phyloP scores from a whole-genome alignment of 2,888 invertebrate species.

The Agrotis clavis region DNA sequence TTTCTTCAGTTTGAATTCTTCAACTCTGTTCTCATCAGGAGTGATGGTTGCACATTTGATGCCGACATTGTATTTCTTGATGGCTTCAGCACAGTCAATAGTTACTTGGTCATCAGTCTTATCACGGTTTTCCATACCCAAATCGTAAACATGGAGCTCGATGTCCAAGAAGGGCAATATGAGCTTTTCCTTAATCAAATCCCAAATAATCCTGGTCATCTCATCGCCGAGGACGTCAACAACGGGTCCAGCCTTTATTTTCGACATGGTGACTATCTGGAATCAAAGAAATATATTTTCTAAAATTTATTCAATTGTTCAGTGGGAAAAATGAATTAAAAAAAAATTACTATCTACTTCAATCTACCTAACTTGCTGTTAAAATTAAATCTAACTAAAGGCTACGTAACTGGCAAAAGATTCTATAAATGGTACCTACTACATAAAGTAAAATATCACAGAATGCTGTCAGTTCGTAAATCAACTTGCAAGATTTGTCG shows the following conservation, averaged over 20 bases:
- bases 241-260: constrained; percentile 95
- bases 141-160: constrained; percentile 97
- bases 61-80: constrained; percentile 99
- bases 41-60: constrained; percentile 99
- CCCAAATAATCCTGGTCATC: constrained; percentile 99
- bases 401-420: too few relatives aligned
- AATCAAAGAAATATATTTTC: constrained; percentile 37
- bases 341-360: background rate
- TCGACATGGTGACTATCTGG: constrained; percentile 82
- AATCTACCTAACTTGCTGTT: background rate
- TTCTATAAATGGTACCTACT: too few relatives aligned
- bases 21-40: constrained; percentile 98
- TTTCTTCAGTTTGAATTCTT: constrained; percentile 96
- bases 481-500: constrained; percentile 16
- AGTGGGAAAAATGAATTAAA: background rate
- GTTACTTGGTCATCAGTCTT: constrained; percentile 98
- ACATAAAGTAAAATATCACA: constrained; percentile 14
- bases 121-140: constrained; percentile 98
- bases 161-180: constrained; percentile 99
- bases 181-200: constrained; percentile 98
- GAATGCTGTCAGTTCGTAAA: background rate
- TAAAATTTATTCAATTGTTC: background rate
- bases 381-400: background rate
- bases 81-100: constrained; percentile 98
- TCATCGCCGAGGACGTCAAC: constrained; percentile 98